These are phyloP conservation scores for Minunthozetes semirufus DNA, from an alignment of 2,888 invertebrate genomes.

Conservation along the genomic window DNA sequence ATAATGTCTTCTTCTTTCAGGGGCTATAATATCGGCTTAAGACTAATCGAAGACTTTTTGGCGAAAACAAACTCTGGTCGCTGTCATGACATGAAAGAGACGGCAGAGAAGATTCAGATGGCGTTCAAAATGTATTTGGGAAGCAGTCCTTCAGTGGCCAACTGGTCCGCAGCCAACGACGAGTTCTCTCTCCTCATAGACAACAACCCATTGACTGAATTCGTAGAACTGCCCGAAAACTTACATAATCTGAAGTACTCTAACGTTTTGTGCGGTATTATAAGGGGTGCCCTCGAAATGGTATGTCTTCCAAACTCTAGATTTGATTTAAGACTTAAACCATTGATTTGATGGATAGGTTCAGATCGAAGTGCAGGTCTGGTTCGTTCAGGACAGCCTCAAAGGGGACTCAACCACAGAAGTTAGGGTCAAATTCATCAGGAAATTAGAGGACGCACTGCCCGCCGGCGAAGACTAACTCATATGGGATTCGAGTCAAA, in stretches of 20 bases:
- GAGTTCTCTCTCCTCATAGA: conserved; percentile 95
- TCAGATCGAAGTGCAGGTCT: conserved; percentile 87
- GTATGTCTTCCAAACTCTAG: conserved; percentile 53
- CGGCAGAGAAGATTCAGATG: conserved; percentile 71
- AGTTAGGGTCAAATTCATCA: conserved; percentile 85
- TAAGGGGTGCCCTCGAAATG: conserved; percentile 94
- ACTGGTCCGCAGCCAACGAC: conserved; percentile 88
- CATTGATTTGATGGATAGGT: conserved; percentile 49
- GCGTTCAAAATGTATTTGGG: conserved; percentile 77
- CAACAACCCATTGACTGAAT: conserved; percentile 89
- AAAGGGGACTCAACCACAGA: conserved; percentile 92
- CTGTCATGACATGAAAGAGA: conserved; percentile 91
- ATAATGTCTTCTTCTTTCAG: conserved; percentile 45
- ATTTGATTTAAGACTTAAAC: neutral
- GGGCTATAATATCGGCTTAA: conserved; percentile 97
- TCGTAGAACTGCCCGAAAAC: conserved; percentile 83
- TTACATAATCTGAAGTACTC: conserved; percentile 80
- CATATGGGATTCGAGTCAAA: no score
- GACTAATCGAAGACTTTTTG: conserved; percentile 94
- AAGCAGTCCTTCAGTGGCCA: conserved; percentile 82
- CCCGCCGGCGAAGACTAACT: conserved; percentile 94
- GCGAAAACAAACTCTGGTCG: conserved; percentile 81
- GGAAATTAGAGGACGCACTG: conserved; percentile 91
- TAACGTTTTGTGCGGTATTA: conserved; percentile 76
- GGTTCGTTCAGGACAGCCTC: conserved; percentile 89